A percentile compares a stretch with the other conserved stretches of the same genome.
Evolutionary conservation across 2,797 vertebrate genomes (phyloP).

Genomic region (Mionectes olivaceus): DNA sequence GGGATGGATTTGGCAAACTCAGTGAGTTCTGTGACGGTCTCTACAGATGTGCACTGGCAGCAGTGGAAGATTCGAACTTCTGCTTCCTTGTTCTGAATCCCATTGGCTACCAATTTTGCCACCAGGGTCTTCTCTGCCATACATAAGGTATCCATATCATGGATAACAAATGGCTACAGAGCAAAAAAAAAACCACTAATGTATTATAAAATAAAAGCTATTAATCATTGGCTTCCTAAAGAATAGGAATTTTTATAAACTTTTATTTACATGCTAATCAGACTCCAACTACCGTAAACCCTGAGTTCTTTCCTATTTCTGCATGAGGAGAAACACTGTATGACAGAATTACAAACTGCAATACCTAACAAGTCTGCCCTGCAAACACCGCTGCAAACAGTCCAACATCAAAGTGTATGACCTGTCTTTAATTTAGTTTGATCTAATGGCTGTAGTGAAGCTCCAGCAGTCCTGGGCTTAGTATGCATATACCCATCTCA

Average conservation of each 20-base stretch:
- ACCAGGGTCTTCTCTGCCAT: conserved; percentile 91
- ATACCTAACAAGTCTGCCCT: not conserved
- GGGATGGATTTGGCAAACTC: conserved; percentile 97
- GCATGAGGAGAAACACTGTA: not conserved
- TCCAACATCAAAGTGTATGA: not conserved
- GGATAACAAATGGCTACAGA: conserved; percentile 91
- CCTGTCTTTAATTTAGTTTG: not conserved
- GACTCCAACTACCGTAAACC: not conserved
- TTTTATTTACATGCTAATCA: not conserved
- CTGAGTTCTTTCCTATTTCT: not conserved
- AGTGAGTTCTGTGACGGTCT: conserved; percentile 93
- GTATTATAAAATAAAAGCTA: not conserved
- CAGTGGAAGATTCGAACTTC: conserved; percentile 92
- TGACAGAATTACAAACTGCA: not conserved
- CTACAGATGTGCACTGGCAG: conserved; percentile 93
- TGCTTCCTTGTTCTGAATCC: conserved; percentile 88
- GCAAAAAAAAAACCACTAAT: not conserved
- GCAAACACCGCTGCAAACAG: not conserved
- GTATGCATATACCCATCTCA: not conserved
- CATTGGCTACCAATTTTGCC: conserved; percentile 83
- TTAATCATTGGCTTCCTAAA: not conserved
- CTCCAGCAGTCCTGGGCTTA: not conserved
- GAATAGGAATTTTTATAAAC: not conserved
- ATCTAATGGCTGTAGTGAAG: not conserved
- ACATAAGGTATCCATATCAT: conserved; percentile 94